Evolutionary conservation across 2,113 vertebrate genomes (phyloP).

Genomic region (Calidris pygmaea): DNA sequence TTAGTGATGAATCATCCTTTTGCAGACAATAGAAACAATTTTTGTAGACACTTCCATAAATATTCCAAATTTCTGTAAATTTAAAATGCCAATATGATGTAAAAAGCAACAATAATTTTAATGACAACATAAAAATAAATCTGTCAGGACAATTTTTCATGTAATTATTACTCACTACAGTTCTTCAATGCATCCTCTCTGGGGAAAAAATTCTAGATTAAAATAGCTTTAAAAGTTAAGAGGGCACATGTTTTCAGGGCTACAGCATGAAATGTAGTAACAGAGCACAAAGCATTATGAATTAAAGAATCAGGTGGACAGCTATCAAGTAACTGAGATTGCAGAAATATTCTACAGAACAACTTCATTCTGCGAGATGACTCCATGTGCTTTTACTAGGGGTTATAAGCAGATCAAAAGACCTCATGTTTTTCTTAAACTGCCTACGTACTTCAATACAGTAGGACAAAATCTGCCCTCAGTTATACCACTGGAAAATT

Average conservation of each 20-base stretch:
- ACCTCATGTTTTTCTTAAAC: not conserved
- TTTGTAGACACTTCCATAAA: not conserved
- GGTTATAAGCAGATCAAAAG: not conserved
- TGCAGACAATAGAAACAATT: not conserved
- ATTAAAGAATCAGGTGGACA: not conserved
- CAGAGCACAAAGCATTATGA: not conserved
- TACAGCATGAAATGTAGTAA: not conserved
- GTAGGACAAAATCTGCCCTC: not conserved
- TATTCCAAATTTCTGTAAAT: not conserved
- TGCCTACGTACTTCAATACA: not conserved
- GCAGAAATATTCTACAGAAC: not conserved
- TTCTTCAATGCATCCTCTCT: not conserved
- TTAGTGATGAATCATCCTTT: not conserved
- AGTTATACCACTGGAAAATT: not conserved
- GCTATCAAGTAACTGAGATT: not conserved
- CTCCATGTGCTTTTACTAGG: not conserved
- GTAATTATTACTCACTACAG: not conserved
- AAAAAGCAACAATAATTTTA: not conserved
- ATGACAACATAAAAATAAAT: not conserved
- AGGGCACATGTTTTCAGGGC: not conserved
- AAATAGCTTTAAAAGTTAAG: not conserved
- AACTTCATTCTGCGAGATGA: not conserved
- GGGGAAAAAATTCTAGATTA: not conserved
- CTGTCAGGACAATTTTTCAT: not conserved
- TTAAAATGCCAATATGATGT: not conserved